Evolutionary conservation across 2,113 vertebrate species (phyloP).

Genomic region (Dicerorhinus sumatrensis): DNA sequence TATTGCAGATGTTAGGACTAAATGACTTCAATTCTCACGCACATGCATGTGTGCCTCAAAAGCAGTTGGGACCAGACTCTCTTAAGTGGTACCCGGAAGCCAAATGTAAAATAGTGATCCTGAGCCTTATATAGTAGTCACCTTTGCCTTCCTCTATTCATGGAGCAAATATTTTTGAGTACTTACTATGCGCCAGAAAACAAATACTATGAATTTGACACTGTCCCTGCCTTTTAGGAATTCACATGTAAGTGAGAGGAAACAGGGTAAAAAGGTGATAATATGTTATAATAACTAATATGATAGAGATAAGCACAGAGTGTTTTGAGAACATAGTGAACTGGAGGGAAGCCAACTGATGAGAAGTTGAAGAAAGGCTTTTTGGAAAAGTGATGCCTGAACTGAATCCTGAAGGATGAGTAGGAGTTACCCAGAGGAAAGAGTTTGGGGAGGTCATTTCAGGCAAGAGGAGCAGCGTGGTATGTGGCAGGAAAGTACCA

Average conservation of each 20-base stretch:
- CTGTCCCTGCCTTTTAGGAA: not conserved
- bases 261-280: not conserved
- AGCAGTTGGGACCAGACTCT: not conserved
- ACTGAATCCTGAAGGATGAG: conserved; percentile 1
- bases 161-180: not conserved
- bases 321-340: conserved; percentile 38
- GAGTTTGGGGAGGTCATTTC: not conserved
- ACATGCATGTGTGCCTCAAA: not conserved
- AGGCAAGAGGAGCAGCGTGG: not conserved
- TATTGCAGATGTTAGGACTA: not conserved
- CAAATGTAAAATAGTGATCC: not conserved
- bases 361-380: conserved; percentile 13
- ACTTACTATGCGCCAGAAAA: not conserved
- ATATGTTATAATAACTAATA: not conserved
- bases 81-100: not conserved
- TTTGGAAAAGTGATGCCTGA: not conserved
- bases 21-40: conserved; percentile 24
- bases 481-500: not conserved
- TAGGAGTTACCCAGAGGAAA: not conserved
- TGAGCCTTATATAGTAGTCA: not conserved
- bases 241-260: conserved; percentile 16
- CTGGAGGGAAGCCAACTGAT: conserved; percentile 1
- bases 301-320: not conserved
- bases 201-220: conserved; percentile 20
- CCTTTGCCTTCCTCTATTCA: not conserved